A percentile compares a stretch with the other conserved stretches of the same genome.
Conservation (phyloP, 2,113 vertebrate genomes). For the Telmatochromis sp. region DNA sequence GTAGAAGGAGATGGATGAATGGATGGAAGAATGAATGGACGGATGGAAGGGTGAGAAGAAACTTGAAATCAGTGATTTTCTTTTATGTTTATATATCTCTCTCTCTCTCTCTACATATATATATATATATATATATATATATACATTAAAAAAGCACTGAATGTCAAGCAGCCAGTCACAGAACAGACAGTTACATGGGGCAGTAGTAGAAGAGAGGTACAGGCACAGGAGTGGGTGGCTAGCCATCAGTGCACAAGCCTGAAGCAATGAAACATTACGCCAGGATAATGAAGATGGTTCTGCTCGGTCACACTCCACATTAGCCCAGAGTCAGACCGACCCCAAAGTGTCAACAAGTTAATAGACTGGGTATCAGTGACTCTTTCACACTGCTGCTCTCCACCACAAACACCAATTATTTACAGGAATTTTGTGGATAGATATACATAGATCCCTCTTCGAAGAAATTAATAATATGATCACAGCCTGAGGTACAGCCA, state of each 20-base stretch:
- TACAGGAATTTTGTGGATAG: constrained; percentile 55
- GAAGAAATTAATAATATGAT: constrained; percentile 17
- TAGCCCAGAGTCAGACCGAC: constrained; percentile 75
- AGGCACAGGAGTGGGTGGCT: constrained; percentile 28
- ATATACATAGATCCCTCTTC: constrained; percentile 43
- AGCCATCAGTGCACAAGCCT: constrained; percentile 54
- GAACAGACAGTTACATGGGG: constrained; percentile 20
- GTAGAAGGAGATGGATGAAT: constrained; percentile 9
- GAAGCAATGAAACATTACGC: constrained; percentile 73
- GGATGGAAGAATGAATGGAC: neutral
- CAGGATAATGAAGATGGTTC: constrained; percentile 79
- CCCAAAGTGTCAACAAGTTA: constrained; percentile 81
- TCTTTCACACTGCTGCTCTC: constrained; percentile 56
- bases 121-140: neutral
- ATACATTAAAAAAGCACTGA: neutral
- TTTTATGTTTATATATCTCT: neutral
- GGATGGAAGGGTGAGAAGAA: constrained; percentile 12
- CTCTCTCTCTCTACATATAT: neutral
- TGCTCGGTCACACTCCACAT: constrained; percentile 77
- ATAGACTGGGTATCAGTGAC: constrained; percentile 72
- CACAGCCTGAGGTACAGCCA: neutral
- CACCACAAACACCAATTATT: constrained; percentile 60
- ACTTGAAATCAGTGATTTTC: neutral
- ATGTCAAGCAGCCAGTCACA: neutral
- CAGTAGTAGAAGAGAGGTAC: constrained; percentile 18